Evolutionary conservation across 1,140 invertebrate species (phyloP), one percentile per base, ranked within the genome.

Genomic region (Drosophila nigromelanica): DNA sequence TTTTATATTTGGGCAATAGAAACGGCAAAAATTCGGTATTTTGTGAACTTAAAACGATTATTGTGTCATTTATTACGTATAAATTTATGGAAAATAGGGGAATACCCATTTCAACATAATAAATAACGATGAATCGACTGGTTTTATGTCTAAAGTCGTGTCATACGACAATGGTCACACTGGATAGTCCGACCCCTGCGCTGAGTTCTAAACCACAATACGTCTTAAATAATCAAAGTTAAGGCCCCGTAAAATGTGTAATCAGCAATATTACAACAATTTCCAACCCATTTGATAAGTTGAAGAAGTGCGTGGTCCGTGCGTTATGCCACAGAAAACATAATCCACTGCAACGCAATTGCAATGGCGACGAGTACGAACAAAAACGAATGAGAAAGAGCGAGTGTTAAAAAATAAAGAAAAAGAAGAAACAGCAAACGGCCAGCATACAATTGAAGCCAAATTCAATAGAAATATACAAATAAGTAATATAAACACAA

Each of bases 281-380:
- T 21, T 4, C 4, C n/a, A 24, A 24, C 21, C 24, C 6, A 8
- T 33, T 52, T 58, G 33, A 12, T 59, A 15, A 47, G 15, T 37
- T 1, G 40, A 47, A 11, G 24, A 45, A 55, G n/a, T 35, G 15
- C 33, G 14, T 55, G 47, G 47, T 68, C 39, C 47, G 27, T 55
- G 55, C 40, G 7, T 11, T 2, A 47, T 24, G 40, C 5, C 8
- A 11, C 11, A 33, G 33, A 40, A 60, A 52, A n/a, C 12, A 51
- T 11, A 68, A 56, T 51, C 58, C 15, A 40, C 42, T 68, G 63
- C 70, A 60, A 73, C 70, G 70, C 63, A 73, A 67, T 73, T 73
- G 55, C 55, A 50, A 72, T 69, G 78, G 68, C 70, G 59, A 76
- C 76, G 78, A 76, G 67, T 67, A 52, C 47, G 62, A 52, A 43